Evolutionary conservation across 2,113 vertebrate genomes (phyloP), one percentile per base, ranked within the genome.

Genomic region (Cygnus buccinator): DNA sequence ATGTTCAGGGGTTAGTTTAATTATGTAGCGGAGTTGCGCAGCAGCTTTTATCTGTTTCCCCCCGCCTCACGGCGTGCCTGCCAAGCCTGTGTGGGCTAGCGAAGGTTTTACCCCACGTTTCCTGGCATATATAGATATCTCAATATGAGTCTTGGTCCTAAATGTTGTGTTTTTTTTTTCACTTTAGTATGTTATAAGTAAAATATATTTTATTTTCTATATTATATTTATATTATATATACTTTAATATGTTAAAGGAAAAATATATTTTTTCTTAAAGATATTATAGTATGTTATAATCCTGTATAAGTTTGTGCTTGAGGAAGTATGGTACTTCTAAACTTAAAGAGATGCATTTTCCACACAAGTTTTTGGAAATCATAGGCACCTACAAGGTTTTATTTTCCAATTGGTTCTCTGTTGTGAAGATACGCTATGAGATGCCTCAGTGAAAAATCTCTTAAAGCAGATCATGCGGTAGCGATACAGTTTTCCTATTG

Each of bases 1-100:
- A 2, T 85, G 81, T 58, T 43, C 87, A 77, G 79, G 61, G 33
- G 66, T 94, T 72, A 76, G 63, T 87, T 96, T 95, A 93, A 90
- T 96, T 95, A 82, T 82, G 94, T 66, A 79, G 75, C 52, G 78
- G 68, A 75, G 46, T 76, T 91, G 77, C 16, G 33, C 14, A 8
- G 81, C 10, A 37, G 50, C 48, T 91, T 96, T 95, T 46, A 31
- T 55, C 12, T 81, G 0, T 50, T 37, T 15, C 37, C 8, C 6
- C 11, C 1, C 4, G 7, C 25, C 37, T 15, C 13, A 3, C 41
- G 6, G 5, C 33, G 52, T 29, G 25, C 48, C 54, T 93, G 37
- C 72, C 70, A 58, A n/a, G 59, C 44, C 28, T 62, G 33, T 58
- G 39, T 62, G 35, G 54, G 35, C 48, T 44, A 82, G 17, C 54